Conservation (phyloP, 2,888 invertebrate species). For the Amaurobius ferox region DNA sequence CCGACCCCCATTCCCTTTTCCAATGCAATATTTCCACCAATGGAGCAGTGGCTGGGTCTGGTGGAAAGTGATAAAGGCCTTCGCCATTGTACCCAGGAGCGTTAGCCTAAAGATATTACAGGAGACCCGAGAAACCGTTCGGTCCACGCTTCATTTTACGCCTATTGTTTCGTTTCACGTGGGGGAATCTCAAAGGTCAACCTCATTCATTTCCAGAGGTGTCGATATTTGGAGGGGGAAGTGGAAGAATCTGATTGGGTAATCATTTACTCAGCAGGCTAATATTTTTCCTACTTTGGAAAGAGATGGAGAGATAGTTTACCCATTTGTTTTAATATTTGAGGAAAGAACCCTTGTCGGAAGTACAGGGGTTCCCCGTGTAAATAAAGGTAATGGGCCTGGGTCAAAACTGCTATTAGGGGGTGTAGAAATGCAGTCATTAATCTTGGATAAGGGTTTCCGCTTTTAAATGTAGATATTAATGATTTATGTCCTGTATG, state of each 20-base stretch:
- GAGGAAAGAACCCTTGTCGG: neutral
- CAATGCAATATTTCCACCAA: slow-evolving; percentile 67
- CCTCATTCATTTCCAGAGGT: slow-evolving; percentile 19
- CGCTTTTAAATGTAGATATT: no score
- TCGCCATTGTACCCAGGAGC: slow-evolving; percentile 41
- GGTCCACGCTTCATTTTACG: slow-evolving; percentile 36
- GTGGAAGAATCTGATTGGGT: neutral
- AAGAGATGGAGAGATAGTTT: slow-evolving; percentile 9
- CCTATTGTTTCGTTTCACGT: slow-evolving; percentile 35
- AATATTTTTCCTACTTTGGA: neutral
- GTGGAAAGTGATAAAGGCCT: slow-evolving; percentile 68
- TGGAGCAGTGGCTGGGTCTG: slow-evolving; percentile 46
- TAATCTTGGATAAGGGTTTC: neutral
- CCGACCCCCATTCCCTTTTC: slow-evolving; percentile 16
- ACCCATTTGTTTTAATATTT: slow-evolving; percentile 6
- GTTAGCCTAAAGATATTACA: slow-evolving; percentile 52
- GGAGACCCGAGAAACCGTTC: slow-evolving; percentile 20
- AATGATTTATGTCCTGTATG: no score
- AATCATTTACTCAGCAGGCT: slow-evolving; percentile 16
- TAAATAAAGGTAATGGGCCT: slow-evolving; percentile 5
- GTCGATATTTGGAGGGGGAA: slow-evolving; percentile 4
- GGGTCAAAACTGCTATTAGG: slow-evolving; percentile 12
- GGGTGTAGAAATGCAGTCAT: neutral
- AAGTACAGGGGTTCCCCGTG: neutral
- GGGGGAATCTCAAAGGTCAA: slow-evolving; percentile 26